A percentile compares a stretch with the other conserved stretches of the same genome.
Evolutionary conservation across 2,797 vertebrate genomes (phyloP).

Genomic region (Oreortyx pictus): DNA sequence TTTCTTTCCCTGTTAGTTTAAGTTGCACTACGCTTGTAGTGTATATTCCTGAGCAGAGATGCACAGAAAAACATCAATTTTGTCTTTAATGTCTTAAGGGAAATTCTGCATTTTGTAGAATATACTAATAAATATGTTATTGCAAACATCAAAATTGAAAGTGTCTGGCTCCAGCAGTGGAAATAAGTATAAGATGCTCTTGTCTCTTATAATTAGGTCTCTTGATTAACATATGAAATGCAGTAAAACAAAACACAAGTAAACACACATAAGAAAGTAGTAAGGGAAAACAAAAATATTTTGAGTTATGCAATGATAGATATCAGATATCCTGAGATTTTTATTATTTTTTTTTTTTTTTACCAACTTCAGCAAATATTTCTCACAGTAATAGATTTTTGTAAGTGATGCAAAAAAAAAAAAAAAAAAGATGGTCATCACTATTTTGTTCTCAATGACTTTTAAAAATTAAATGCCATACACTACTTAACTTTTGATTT

Average conservation of each 20-base stretch:
- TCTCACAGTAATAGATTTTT: background rate
- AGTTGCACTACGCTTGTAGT: background rate
- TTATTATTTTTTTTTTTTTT: background rate
- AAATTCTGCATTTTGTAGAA: constrained; percentile 1
- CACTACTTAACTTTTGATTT: background rate
- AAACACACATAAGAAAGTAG: background rate
- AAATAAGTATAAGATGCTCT: constrained; percentile 5
- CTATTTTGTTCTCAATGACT: background rate
- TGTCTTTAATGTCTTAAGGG: background rate
- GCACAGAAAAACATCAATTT: background rate
- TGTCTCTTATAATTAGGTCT: constrained; percentile 37
- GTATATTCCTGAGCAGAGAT: background rate
- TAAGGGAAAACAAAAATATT: background rate
- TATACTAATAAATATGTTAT: constrained; percentile 39
- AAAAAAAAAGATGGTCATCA: background rate
- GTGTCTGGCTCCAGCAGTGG: background rate
- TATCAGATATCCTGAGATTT: background rate
- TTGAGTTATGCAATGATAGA: background rate
- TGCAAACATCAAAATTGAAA: constrained; percentile 48
- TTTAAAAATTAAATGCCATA: constrained; percentile 29
- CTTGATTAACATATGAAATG: constrained; percentile 16
- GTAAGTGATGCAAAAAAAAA: accelerated
- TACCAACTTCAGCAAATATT: background rate
- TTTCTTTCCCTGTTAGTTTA: background rate
- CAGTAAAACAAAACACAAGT: background rate